A percentile compares a stretch with the other conserved stretches of the same genome.
phyloP scores from a whole-genome alignment of 1,140 invertebrate species.

The Heterodera schachtii region DNA sequence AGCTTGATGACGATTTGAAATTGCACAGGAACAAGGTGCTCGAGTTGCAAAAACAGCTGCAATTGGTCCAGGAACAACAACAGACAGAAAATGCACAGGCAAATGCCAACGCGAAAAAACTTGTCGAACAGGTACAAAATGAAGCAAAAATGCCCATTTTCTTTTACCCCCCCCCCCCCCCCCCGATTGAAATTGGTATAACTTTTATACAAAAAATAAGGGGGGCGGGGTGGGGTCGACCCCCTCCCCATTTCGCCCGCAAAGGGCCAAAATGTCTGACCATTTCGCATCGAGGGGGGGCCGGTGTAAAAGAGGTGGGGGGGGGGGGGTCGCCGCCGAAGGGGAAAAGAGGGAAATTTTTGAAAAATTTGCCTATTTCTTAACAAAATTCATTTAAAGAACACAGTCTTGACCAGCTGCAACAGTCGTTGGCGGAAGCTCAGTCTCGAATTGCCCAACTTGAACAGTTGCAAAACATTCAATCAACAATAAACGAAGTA shows the following conservation, averaged over 20 bases:
- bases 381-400: too few relatives aligned
- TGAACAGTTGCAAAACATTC: conserved; percentile 15
- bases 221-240: too few relatives aligned
- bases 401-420: conserved; percentile 23
- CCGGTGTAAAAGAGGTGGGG: too few relatives aligned
- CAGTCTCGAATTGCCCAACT: conserved; percentile 29
- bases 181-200: conserved; percentile 14
- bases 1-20: not conserved
- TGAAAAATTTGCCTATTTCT: too few relatives aligned
- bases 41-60: conserved; percentile 19
- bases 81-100: conserved; percentile 25
- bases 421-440: conserved; percentile 34
- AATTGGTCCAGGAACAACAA: conserved; percentile 12
- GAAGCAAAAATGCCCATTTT: not conserved
- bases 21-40: conserved; percentile 12
- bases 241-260: too few relatives aligned
- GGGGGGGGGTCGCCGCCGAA: too few relatives aligned
- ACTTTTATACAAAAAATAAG: too few relatives aligned
- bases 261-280: too few relatives aligned
- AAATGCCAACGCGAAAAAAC: not conserved
- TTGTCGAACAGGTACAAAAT: conserved; percentile 19
- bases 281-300: too few relatives aligned
- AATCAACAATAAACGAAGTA: conserved; percentile 33
- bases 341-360: too few relatives aligned
- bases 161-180: too few relatives aligned